Base-by-base conservation (phyloP, 2,888 invertebrate species). In the Leptopilina drosophilae region DNA sequence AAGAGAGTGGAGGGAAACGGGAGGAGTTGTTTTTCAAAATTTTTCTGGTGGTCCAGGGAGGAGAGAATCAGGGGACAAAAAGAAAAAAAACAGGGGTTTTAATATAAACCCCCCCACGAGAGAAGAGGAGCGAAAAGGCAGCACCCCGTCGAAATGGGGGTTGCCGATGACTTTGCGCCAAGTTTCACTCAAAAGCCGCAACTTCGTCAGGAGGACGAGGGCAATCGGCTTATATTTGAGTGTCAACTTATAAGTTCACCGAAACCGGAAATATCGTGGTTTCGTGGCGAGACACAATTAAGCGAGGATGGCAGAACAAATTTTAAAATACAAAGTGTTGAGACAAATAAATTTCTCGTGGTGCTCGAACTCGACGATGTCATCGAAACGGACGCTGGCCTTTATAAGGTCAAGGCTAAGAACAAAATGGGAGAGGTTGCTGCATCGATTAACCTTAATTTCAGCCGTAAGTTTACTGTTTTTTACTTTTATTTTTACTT, bases 131-230 rank as follows among this genome's bases (percentile, higher is more conserved):
- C n/a, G 81, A 81, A 83, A 83, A 88, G 33, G 33, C 33, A 33
- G 87, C 87, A 85, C 82, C 87, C 87, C 87, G 79, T 78, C 83
- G 83, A 78, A 88, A 96, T 96, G 96, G 96, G 96, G 94, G 95
- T 96, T 93, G 94, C 96, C 92, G 98, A 98, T 93, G 98, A 98
- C 93, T 96, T 98, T 94, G 98, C 98, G 93, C 98, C 98, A 93
- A 98, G 98, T 95, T 98, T 99, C 94, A 97, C 98, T 87, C 98
- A 98, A 94, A 98, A 98, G 95, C 98, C 98, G 86, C 97, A 97
- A 93, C 95, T 99, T 89, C 95, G 98, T 87, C 98, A 99, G 93
- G 98, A 98, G 92, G 98, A 98, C 92, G 98, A 98, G 92, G 98
- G 98, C 89, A 98, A 98, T 93, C 96, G 97, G 91, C 95, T 98